Base-by-base conservation (phyloP, 2,797 vertebrate species). In the Enteromius thamalakanensis region DNA sequence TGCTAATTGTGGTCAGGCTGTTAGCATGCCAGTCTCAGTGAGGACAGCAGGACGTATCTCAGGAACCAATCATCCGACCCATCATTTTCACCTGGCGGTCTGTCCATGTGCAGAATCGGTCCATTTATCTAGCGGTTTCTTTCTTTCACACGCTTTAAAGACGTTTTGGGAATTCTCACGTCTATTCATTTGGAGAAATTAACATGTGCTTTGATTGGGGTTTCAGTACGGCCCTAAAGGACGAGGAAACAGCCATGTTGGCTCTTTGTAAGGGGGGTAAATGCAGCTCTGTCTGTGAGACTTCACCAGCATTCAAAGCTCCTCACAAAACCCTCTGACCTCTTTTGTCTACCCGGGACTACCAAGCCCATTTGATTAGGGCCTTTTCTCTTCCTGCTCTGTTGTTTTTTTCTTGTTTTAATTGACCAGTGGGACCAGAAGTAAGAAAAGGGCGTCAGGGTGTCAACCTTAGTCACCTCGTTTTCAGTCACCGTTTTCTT, bases 141-240 rank as follows among this genome's bases (percentile, higher is more conserved):
- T 93, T 92, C 91, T 94, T 94, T 94, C 92, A 93, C 91, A 92
- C 90, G 76, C 90, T 89, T 89, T 91, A 90, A 93, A 93, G 91
- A 91, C 88, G 87, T 92, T 93, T 90, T 5, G 85, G 87, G 88
- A 89, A 90, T 92, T 90, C 90, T 89, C 86, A 88, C 79, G 77
- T 90, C 89, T 91, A 91, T 95, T 94, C 91, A 94, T 65, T 82
- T 78, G 75, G 47, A 85, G 87, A 92, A 87, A 94, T 94, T 94
- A 93, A 91, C 93, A 94, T 94, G 90, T 89, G 91, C 92, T 83
- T 94, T 94, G 94, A 92, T 93, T 76, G 90, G 91, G 90, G 92
- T 89, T 93, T 91, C 91, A 94, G 92, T 91, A 90, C 65, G 87
- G 88, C 87, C 93, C 91, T 92, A 93, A 93, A 90, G 89, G 91